Evolutionary conservation across 2,113 vertebrate genomes (phyloP).

Genomic region (Paradisaea rubra): DNA sequence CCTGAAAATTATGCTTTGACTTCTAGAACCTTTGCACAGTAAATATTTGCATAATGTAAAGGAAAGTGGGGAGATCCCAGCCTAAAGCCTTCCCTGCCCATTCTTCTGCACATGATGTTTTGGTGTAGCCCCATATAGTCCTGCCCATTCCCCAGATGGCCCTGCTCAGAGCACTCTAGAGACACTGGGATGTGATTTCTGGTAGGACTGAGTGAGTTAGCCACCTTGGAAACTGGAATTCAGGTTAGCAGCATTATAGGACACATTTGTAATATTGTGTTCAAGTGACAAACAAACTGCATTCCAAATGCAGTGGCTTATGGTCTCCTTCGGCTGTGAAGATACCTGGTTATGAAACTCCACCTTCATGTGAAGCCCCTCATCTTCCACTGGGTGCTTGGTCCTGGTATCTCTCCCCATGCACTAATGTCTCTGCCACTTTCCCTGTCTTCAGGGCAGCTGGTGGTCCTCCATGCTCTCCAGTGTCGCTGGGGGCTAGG

Average conservation of each 20-base stretch:
- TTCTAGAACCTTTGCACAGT: neutral
- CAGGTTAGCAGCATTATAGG: neutral
- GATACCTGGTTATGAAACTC: neutral
- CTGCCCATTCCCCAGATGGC: neutral
- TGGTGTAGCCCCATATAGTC: accelerated
- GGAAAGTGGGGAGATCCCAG: neutral
- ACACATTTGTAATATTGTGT: neutral
- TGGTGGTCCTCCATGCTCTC: neutral
- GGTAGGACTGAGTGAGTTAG: neutral
- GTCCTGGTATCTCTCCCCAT: neutral
- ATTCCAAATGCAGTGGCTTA: neutral
- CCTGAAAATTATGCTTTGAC: neutral
- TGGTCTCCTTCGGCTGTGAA: neutral
- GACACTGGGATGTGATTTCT: neutral
- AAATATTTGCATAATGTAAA: neutral
- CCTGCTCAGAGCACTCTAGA: neutral
- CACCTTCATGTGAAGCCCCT: neutral
- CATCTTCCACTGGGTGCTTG: neutral
- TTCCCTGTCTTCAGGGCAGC: neutral
- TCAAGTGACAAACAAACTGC: neutral
- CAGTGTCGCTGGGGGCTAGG: accelerated
- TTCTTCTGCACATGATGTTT: neutral
- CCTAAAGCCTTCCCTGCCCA: neutral
- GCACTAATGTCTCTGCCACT: neutral
- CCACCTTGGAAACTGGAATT: neutral